Evolutionary conservation across 1,140 invertebrate species (phyloP), one percentile per base, ranked within the genome.

Genomic region (Ptiloglossa arizonensis): DNA sequence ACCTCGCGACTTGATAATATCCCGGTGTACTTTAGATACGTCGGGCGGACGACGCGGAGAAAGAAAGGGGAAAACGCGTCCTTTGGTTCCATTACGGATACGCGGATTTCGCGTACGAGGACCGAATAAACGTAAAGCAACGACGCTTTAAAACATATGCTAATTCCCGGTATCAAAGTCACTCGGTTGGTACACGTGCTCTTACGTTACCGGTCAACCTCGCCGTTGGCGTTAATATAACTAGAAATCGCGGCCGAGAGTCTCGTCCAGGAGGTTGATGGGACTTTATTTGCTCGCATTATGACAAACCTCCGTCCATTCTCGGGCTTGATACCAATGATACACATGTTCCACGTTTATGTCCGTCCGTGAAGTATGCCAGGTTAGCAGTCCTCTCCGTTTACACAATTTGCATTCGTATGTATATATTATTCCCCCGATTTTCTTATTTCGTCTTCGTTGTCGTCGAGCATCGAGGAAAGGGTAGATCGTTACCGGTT

Each of bases 201-300:
- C 71, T 62, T 75, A 56, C 79, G 56, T 68, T 68, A 52, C 50
- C n/a, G 44, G 52, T 41, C 41, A 57, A 57, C 46, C 71, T 50
- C 57, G 79, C 72, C 60, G 54, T 68, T 57, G 66, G 66, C 79
- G 69, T 77, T 77, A 71, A 82, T 81, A 46, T 72, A 82, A 71
- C 72, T 62, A 82, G 73, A 81, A 82, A 82, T 77, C 59, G 81
- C 60, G 60, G 50, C 24, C 60, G 52, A 60, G 46, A n/a, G n/a
- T n/a, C 54, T 52, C 50, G 41, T 56, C 52, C 46, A 63, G 57
- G 35, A 52, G 35, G 35, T 44, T 62, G 79, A 82, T 81, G 72
- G 59, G 64, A 77, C 59, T 82, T 68, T 81, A 82, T 81, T 82
- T 77, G 72, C 77, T 82, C 82, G 80, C 77, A 74, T 80, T 80